Conservation (phyloP, 2,797 vertebrate genomes). For the Coracias cyanogaster region DNA sequence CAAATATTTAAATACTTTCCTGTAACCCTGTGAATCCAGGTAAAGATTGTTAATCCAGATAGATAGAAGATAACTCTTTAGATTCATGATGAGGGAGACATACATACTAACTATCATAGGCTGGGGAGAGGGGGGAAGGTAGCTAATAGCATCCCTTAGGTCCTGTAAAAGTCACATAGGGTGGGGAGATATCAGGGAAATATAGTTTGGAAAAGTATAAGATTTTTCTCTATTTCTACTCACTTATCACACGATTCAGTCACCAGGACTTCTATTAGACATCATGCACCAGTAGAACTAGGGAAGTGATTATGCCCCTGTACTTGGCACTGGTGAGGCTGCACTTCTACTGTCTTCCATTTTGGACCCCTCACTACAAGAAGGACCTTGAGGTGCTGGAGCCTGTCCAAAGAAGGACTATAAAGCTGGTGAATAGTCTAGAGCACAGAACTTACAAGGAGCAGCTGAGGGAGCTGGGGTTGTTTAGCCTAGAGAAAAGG, state of each 20-base stretch:
- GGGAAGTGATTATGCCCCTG: too few relatives aligned
- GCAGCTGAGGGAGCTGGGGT: too few relatives aligned
- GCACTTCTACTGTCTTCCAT: too few relatives aligned
- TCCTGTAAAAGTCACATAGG: not conserved
- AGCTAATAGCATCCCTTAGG: not conserved
- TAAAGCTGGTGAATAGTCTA: too few relatives aligned
- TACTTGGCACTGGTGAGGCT: too few relatives aligned
- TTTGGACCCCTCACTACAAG: too few relatives aligned
- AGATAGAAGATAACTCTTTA: not conserved
- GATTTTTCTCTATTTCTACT: not conserved
- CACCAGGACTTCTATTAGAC: not conserved
- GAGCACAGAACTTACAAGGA: too few relatives aligned
- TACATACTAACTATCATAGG: not conserved
- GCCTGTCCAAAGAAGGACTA: too few relatives aligned
- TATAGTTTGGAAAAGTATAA: not conserved
- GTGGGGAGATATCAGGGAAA: not conserved
- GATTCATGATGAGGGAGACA: not conserved
- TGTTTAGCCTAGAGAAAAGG: too few relatives aligned
- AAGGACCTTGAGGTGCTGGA: too few relatives aligned
- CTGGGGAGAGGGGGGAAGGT: accelerated
- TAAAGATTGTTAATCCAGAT: not conserved
- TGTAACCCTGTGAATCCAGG: not conserved
- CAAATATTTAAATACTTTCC: not conserved
- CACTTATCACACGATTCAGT: not conserved
- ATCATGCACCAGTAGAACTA: too few relatives aligned